phyloP scores from a whole-genome alignment of 2,113 vertebrate genomes.

The Larimichthys polyactis region DNA sequence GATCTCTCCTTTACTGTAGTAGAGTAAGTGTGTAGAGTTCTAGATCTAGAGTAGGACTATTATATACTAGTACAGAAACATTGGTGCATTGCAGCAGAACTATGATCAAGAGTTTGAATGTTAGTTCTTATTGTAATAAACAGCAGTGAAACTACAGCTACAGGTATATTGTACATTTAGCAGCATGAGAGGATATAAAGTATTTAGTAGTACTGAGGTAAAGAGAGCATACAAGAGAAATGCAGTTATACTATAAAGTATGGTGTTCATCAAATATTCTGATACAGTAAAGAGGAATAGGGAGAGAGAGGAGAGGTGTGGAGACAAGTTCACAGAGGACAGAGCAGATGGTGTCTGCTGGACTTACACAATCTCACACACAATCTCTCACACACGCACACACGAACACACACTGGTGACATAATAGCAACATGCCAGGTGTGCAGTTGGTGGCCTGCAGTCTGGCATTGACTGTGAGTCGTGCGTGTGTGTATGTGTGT shows the following conservation, averaged over 20 bases:
- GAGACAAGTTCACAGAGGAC: slow-evolving; percentile 80
- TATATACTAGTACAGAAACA: neutral
- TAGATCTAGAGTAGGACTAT: neutral
- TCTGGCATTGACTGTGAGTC: slow-evolving; percentile 71
- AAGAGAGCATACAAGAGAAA: neutral
- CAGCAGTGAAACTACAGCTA: slow-evolving; percentile 1
- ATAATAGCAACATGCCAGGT: slow-evolving; percentile 83
- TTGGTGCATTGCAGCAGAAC: neutral
- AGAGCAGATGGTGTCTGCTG: slow-evolving; percentile 82
- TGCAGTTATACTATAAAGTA: neutral
- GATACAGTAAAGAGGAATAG: slow-evolving; percentile 30
- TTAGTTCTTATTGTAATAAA: neutral
- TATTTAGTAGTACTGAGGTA: neutral
- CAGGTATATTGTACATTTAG: neutral
- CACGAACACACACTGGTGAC: slow-evolving; percentile 70
- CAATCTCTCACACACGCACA: slow-evolving; percentile 42
- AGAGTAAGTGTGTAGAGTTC: neutral
- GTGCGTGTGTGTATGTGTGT: slow-evolving; percentile 46
- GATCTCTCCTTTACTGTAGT: neutral
- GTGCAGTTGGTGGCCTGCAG: slow-evolving; percentile 81
- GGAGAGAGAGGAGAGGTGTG: slow-evolving; percentile 56
- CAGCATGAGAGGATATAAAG: neutral
- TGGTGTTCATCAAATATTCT: slow-evolving; percentile 18
- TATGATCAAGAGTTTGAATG: neutral
- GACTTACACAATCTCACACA: slow-evolving; percentile 73